A percentile compares a stretch with the other conserved stretches of the same genome.
Evolutionary conservation across 2,113 vertebrate species (phyloP).

Genomic region (Pungitius pungitius): DNA sequence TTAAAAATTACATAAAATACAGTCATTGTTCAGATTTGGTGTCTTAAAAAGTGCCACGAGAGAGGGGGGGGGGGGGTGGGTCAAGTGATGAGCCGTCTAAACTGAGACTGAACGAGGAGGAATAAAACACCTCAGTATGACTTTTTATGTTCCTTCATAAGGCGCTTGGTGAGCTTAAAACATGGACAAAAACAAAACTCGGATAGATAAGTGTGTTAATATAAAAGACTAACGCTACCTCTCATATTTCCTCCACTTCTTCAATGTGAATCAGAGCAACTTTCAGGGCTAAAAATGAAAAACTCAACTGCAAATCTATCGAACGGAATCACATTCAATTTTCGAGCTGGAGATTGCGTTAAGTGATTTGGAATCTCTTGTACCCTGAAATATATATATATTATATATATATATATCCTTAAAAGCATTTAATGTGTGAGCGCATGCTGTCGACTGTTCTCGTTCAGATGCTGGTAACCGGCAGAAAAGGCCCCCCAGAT

Average conservation of each 20-base stretch:
- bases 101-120: conserved; percentile 51
- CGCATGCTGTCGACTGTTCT: neutral
- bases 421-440: conserved; percentile 21
- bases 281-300: conserved; percentile 65
- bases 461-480: conserved; percentile 14
- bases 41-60: conserved; percentile 73
- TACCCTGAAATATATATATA: conserved; percentile 68
- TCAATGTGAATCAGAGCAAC: conserved; percentile 78
- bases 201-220: conserved; percentile 47
- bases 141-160: conserved; percentile 63
- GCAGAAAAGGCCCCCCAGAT: neutral
- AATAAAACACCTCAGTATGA: conserved; percentile 33
- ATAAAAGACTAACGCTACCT: conserved; percentile 64
- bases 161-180: conserved; percentile 73
- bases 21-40: conserved; percentile 67
- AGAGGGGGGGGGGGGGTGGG: conserved; percentile 25
- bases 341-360: conserved; percentile 33
- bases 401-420: conserved; percentile 41
- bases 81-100: conserved; percentile 66
- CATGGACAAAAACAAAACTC: conserved; percentile 31
- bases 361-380: conserved; percentile 53
- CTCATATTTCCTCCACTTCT: conserved; percentile 71
- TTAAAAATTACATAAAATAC: conserved; percentile 60
- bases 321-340: conserved; percentile 30
- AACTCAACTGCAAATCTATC: conserved; percentile 23